Conservation (phyloP, 2,113 vertebrate genomes). For the Nycticebus coucang region DNA sequence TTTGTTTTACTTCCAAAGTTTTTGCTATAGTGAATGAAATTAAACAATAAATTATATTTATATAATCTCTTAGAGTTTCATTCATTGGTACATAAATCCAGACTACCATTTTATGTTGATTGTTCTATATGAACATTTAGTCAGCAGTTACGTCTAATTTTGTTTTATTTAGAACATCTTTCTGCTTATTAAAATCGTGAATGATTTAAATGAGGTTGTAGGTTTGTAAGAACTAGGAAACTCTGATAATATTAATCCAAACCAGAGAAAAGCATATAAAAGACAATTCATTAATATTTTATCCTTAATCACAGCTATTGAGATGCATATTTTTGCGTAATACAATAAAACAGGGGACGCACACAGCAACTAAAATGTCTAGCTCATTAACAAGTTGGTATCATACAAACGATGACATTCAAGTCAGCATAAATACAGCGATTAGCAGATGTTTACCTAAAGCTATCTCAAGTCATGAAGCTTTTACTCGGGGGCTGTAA, state of each 20-base stretch:
- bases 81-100: background rate
- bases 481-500: slow-evolving; percentile 3
- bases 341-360: background rate
- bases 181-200: background rate
- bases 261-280: background rate
- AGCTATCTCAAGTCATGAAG: background rate
- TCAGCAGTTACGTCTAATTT: background rate
- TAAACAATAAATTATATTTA: background rate
- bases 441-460: slow-evolving; percentile 48
- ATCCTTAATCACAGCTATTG: background rate
- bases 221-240: background rate
- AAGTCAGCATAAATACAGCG: background rate
- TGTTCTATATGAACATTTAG: background rate
- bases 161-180: background rate
- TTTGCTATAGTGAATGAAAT: background rate
- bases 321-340: background rate
- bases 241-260: slow-evolving; percentile 38
- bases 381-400: slow-evolving; percentile 1
- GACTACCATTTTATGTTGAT: background rate
- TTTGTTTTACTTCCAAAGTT: background rate
- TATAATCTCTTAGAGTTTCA: background rate
- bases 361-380: background rate
- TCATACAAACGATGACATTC: slow-evolving; percentile 4
- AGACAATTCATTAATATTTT: background rate
- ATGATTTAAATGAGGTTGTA: background rate